These are phyloP conservation scores for Cabera pusaria DNA, from an alignment of 2,888 invertebrate species.

Conservation along the genomic window DNA sequence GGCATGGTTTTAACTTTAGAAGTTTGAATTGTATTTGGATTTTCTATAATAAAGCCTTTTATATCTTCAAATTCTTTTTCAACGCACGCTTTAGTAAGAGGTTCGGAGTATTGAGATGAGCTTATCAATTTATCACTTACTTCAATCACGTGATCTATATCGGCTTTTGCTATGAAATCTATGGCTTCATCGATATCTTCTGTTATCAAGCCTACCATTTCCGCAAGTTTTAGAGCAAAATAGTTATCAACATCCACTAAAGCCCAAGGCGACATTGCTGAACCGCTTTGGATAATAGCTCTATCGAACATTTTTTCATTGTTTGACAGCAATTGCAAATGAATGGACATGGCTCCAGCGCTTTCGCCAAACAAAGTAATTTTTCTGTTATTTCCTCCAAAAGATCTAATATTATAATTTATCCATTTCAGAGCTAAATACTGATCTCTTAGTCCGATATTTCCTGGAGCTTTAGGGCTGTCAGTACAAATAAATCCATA, in stretches of 20 bases:
- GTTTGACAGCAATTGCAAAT: constrained; percentile 36
- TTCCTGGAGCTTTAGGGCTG: constrained; percentile 40
- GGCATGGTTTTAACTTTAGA: constrained; percentile 12
- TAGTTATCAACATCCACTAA: constrained; percentile 9
- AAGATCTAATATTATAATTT: constrained; percentile 41
- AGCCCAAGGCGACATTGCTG: constrained; percentile 11
- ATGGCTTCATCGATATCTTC: constrained; percentile 23
- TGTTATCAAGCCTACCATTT: constrained; percentile 18
- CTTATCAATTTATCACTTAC: constrained; percentile 2
- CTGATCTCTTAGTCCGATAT: constrained; percentile 48
- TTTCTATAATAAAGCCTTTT: constrained; percentile 17
- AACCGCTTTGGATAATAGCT: constrained; percentile 30
- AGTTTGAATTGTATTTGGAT: constrained; percentile 12
- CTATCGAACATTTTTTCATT: constrained; percentile 38
- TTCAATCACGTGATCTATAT: constrained; percentile 14
- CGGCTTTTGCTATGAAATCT: constrained; percentile 13
- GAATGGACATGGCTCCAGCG: constrained; percentile 39
- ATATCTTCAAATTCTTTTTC: constrained; percentile 25
- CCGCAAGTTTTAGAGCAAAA: constrained; percentile 7
- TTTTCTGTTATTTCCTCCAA: constrained; percentile 36
- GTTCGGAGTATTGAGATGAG: constrained; percentile 10
- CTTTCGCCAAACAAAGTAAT: constrained; percentile 30
- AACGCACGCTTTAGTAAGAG: constrained; percentile 22
- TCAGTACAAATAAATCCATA: constrained; percentile 49
- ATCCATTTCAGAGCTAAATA: constrained; percentile 41